phyloP scores from a whole-genome alignment of 2,797 vertebrate species.

The Esox lucius region DNA sequence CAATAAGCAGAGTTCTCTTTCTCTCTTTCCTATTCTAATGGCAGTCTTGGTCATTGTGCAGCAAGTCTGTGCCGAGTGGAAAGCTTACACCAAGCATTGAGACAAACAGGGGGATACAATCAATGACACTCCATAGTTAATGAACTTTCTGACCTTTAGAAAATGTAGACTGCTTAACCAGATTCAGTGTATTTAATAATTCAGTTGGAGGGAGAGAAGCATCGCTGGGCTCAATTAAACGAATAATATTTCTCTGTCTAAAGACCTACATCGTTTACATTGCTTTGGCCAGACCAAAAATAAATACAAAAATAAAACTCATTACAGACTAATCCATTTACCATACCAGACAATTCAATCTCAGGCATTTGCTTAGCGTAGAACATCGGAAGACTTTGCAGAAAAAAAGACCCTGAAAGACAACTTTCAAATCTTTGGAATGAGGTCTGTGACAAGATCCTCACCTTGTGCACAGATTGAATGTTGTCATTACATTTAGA shows the following conservation, averaged over 20 bases:
- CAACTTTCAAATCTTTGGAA: conserved; percentile 47
- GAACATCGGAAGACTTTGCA: conserved; percentile 62
- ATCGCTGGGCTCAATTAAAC: conserved; percentile 66
- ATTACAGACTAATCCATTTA: conserved; percentile 72
- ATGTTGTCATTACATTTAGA: conserved; percentile 13
- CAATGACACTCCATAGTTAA: conserved; percentile 78
- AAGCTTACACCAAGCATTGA: conserved; percentile 54
- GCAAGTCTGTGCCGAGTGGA: conserved; percentile 34
- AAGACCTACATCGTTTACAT: conserved; percentile 63
- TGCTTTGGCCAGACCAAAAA: conserved; percentile 61
- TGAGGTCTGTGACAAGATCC: conserved; percentile 34
- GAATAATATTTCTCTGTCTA: conserved; percentile 75
- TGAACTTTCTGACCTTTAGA: conserved; percentile 85
- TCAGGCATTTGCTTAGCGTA: conserved; percentile 45
- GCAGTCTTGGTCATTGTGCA: conserved; percentile 4
- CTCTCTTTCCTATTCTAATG: not conserved
- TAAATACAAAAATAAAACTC: conserved; percentile 36
- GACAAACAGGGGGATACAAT: conserved; percentile 68
- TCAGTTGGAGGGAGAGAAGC: conserved; percentile 76
- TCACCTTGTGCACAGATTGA: conserved; percentile 31
- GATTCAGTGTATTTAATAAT: conserved; percentile 85
- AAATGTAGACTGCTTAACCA: conserved; percentile 79
- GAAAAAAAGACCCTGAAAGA: conserved; percentile 61
- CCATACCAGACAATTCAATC: conserved; percentile 71
- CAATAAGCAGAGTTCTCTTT: not conserved